Conservation (phyloP, 2,888 invertebrate genomes). For the Mesoligia furuncula region DNA sequence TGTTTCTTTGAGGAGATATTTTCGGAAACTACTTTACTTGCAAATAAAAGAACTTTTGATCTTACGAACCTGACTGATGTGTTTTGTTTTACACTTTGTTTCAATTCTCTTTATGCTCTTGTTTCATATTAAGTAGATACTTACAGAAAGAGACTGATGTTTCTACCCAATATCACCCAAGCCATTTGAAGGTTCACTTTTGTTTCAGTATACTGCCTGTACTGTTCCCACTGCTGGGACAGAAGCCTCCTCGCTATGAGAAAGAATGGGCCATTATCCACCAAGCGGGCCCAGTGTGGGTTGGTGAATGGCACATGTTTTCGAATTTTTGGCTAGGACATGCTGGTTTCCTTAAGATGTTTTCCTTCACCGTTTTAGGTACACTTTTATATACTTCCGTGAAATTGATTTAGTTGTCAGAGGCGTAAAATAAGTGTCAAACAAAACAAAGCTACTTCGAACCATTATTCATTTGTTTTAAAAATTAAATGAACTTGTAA, state of each 20-base stretch:
- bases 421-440: constrained; percentile 6
- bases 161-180: constrained; percentile 1
- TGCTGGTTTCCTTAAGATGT: neutral
- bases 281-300: neutral
- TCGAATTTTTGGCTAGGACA: neutral
- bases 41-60: constrained; percentile 46
- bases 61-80: constrained; percentile 46
- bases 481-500: neutral
- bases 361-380: neutral
- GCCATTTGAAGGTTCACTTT: constrained; percentile 14
- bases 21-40: constrained; percentile 27
- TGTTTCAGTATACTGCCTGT: neutral
- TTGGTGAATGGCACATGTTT: neutral
- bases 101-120: constrained; percentile 34
- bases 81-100: constrained; percentile 52
- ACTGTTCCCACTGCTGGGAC: too few relatives aligned
- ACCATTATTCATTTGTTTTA: neutral
- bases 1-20: constrained; percentile 49
- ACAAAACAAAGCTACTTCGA: neutral
- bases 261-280: neutral
- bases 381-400: constrained; percentile 6
- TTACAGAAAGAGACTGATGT: constrained; percentile 6
- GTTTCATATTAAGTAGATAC: constrained; percentile 23
- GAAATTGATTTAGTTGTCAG: constrained; percentile 10
- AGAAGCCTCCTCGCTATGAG: neutral